Percentiles rank a stretch among this genome's conserved stretches.
phyloP scores from a whole-genome alignment of 2,888 invertebrate species.

The Monochamus alternatus region DNA sequence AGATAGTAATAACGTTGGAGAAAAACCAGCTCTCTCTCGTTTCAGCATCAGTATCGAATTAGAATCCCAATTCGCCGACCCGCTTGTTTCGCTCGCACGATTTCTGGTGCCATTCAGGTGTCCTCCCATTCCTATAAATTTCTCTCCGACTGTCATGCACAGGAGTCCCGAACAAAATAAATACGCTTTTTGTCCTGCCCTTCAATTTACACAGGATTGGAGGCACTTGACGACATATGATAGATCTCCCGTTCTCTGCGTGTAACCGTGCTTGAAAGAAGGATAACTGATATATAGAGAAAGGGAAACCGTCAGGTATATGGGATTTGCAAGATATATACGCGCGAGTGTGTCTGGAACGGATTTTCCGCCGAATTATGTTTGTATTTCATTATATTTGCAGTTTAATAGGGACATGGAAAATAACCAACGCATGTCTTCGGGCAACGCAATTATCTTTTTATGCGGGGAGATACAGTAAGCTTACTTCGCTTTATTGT shows the following conservation, averaged over 20 bases:
- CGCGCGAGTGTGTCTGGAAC: neutral
- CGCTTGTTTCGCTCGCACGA: neutral
- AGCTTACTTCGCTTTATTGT: too few species aligned
- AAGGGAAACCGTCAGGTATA: neutral
- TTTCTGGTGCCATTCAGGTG: neutral
- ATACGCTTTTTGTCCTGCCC: constrained; percentile 8
- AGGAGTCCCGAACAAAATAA: constrained; percentile 1
- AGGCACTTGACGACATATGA: constrained; percentile 17
- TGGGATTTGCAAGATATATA: constrained; percentile 1
- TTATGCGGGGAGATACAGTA: too few species aligned
- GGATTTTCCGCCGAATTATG: neutral
- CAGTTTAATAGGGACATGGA: neutral
- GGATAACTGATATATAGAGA: neutral
- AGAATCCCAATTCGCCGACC: too few species aligned
- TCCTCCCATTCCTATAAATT: neutral
- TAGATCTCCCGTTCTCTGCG: neutral
- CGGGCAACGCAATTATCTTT: too few species aligned
- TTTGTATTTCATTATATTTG: neutral
- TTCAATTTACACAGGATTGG: neutral
- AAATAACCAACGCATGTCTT: neutral
- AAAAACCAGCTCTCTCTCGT: too few species aligned
- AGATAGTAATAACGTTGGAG: too few species aligned
- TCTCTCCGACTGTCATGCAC: neutral
- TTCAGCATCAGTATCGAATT: too few species aligned
- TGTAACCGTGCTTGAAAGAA: neutral